Base-by-base conservation (phyloP, 2,113 vertebrate genomes). In the Natator depressus region DNA sequence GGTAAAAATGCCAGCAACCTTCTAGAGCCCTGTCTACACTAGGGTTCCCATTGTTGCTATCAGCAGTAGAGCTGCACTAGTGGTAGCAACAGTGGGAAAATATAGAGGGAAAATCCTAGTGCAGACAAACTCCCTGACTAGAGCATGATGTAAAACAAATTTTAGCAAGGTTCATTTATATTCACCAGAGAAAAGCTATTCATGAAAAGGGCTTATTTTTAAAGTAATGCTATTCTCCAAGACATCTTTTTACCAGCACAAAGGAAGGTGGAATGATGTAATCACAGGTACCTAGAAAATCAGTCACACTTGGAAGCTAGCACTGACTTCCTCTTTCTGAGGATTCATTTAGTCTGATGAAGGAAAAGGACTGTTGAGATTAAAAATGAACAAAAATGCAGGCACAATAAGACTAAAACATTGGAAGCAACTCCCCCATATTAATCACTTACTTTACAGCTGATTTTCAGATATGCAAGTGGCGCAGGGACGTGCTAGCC, bases 211-310 rank as follows among this genome's bases (percentile, higher is more conserved):
- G 53, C 59, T 83, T 31, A 82, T 25, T 85, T 86, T 55, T 46
- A 35, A 76, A 24, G 51, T 69, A 59, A 50, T 5, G 1, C 31
- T 5, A 47, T 59, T 89, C 76, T 25, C 65, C 88, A 93, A 51
- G 24, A 19, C 50, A 49, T 47, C 5, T 27, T 82, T 82, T 57
- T 92, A 55, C 0, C 0, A 88, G 62, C 20, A 88, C 49, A 76
- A 22, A 51, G 79, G 11, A 49, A 24, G 88, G 38, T 78, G 72
- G 29, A 84, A 65, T 65, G 62, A 65, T 65, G 62, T 35, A 65
- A 38, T 82, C 84, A 46, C 53, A 90, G 79, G 79, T 65, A 88
- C 6, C 82, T 57, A 72, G 54, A 75, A 81, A 91, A 89, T 80
- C 38, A 17, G 81, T 3, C 1, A 31, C 85, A 72, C 12, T 4